A percentile compares a stretch with the other conserved stretches of the same genome.
phyloP scores from a whole-genome alignment of 2,888 invertebrate species.

The Cephalotes varians region DNA sequence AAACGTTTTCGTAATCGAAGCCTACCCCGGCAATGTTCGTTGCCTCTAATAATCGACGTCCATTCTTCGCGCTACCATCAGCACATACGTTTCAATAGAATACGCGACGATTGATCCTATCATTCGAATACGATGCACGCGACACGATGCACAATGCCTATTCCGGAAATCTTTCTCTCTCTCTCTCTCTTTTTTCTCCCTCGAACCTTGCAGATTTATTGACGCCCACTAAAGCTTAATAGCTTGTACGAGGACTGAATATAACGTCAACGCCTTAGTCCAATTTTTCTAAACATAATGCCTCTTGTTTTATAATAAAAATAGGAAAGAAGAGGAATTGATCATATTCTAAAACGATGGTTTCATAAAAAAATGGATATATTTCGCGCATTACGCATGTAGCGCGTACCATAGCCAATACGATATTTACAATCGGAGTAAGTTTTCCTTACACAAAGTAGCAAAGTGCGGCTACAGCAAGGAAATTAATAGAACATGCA shows the following conservation, averaged over 20 bases:
- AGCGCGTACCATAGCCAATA: not conserved
- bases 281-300: not conserved
- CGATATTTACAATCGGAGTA: slow-evolving; percentile 1
- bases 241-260: not conserved
- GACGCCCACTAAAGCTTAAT: not conserved
- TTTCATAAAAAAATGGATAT: not conserved
- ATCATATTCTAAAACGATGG: not conserved
- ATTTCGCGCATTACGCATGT: not conserved
- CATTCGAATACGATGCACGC: slow-evolving; percentile 17
- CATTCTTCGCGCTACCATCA: slow-evolving; percentile 26
- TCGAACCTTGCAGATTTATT: slow-evolving; percentile 6
- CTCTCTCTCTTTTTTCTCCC: not conserved
- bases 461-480: not conserved
- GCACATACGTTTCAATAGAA: slow-evolving; percentile 33
- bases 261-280: not conserved
- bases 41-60: slow-evolving; percentile 22
- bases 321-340: not conserved
- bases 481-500: slow-evolving; percentile 22
- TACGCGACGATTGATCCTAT: slow-evolving; percentile 36
- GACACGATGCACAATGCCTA: slow-evolving; percentile 11
- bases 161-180: slow-evolving; percentile 24
- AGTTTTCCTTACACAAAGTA: not conserved
- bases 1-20: slow-evolving; percentile 37
- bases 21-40: slow-evolving; percentile 4
- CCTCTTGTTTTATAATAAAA: not conserved